Conservation (phyloP, 2,888 invertebrate genomes). For the Campoplex capitator region DNA sequence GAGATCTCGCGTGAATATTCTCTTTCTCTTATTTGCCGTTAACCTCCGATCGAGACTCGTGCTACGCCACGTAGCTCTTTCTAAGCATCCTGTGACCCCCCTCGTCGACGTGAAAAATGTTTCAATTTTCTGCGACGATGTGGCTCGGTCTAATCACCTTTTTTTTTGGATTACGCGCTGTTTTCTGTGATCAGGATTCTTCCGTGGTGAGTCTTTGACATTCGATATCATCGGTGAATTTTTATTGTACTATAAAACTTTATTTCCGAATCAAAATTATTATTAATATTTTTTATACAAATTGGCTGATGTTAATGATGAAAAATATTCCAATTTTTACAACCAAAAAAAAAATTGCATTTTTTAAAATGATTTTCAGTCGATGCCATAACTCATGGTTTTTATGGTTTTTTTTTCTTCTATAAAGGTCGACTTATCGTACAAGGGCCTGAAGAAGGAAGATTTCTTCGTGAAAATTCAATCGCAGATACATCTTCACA, state of each 20-base stretch:
- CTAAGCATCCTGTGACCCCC: slow-evolving; percentile 53
- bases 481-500: slow-evolving; percentile 71
- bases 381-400: background rate
- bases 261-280: background rate
- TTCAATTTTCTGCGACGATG: slow-evolving; percentile 66
- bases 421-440: slow-evolving; percentile 79
- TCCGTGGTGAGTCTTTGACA: slow-evolving; percentile 61
- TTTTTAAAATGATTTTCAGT: no score
- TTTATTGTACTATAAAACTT: no score
- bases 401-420: slow-evolving; percentile 39
- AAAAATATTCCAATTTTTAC: no score
- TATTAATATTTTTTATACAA: background rate
- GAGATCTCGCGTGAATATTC: slow-evolving; percentile 39
- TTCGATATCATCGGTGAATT: background rate
- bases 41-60: slow-evolving; percentile 46
- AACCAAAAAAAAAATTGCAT: background rate
- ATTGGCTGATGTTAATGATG: background rate
- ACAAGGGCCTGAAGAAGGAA: slow-evolving; percentile 77
- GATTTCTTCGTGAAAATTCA: slow-evolving; percentile 80
- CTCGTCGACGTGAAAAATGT: slow-evolving; percentile 32
- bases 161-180: slow-evolving; percentile 62
- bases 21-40: slow-evolving; percentile 49
- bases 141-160: slow-evolving; percentile 67
- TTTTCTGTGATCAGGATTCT: slow-evolving; percentile 28
- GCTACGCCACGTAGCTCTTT: slow-evolving; percentile 69